A percentile compares a stretch with the other conserved stretches of the same genome.
phyloP scores from a whole-genome alignment of 1,140 invertebrate species.

The Calosoma granatense region DNA sequence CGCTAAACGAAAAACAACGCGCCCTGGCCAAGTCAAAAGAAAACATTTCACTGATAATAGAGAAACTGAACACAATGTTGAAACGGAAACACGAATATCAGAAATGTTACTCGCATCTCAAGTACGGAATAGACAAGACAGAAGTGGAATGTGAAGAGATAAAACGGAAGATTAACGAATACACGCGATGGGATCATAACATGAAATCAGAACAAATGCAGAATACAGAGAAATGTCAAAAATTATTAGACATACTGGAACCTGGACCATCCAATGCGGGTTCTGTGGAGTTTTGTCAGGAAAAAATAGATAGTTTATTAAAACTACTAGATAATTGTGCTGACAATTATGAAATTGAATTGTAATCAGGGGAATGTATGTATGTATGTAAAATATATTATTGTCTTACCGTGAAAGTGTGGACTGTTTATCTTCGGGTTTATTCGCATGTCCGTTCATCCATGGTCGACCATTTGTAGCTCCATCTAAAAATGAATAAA shows the following conservation, averaged over 20 bases:
- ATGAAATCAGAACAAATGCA: too few relatives aligned
- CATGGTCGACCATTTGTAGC: slow-evolving; percentile 28
- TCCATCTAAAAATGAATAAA: slow-evolving; percentile 1
- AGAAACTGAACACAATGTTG: background rate
- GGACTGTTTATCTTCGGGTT: slow-evolving; percentile 36
- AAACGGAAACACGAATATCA: background rate
- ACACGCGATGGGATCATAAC: too few relatives aligned
- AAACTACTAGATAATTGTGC: background rate
- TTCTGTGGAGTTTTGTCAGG: too few relatives aligned
- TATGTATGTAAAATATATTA: background rate
- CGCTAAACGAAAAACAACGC: background rate
- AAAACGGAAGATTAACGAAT: background rate
- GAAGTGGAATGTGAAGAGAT: background rate
- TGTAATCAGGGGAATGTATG: background rate
- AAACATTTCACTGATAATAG: background rate
- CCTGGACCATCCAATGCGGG: too few relatives aligned
- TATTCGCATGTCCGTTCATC: slow-evolving; percentile 33
- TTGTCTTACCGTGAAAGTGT: slow-evolving; percentile 35
- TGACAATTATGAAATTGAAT: background rate
- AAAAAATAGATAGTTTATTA: too few relatives aligned
- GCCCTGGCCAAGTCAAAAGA: background rate
- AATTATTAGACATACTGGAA: background rate
- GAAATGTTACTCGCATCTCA: background rate
- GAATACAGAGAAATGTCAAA: background rate
- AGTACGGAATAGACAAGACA: background rate